Evolutionary conservation across 2,888 invertebrate species (phyloP).

Genomic region (Caenorhabditis imperialis): DNA sequence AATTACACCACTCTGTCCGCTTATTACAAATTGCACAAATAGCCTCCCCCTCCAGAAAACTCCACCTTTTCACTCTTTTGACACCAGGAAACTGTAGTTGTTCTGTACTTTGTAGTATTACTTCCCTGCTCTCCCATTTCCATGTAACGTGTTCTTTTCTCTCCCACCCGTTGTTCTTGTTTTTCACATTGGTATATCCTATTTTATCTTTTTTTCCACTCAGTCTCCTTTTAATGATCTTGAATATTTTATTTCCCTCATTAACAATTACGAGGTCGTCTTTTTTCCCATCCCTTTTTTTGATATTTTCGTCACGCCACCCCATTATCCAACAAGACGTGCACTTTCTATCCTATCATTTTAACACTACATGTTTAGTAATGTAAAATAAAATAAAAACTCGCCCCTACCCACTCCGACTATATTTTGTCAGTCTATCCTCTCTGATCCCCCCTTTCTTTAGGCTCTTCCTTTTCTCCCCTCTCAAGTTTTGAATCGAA

Average conservation of each 20-base stretch:
- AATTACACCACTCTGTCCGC: constrained; percentile 47
- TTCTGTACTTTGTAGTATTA: constrained; percentile 23
- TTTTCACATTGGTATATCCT: constrained; percentile 49
- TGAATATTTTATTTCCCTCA: constrained; percentile 43
- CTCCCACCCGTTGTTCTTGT: constrained; percentile 7
- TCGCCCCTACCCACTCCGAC: constrained; percentile 3
- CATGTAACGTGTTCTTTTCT: constrained; percentile 2
- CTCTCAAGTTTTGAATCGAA: constrained; percentile 26
- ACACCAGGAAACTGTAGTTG: constrained; percentile 2
- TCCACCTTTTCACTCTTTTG: neutral
- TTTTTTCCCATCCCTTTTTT: constrained; percentile 15
- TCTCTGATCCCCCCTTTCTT: neutral
- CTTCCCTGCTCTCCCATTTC: neutral
- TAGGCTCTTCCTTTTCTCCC: neutral
- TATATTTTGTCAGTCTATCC: neutral
- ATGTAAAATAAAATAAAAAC: constrained; percentile 47
- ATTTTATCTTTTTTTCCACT: constrained; percentile 41
- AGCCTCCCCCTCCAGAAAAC: neutral
- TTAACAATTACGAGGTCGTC: constrained; percentile 58
- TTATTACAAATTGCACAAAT: constrained; percentile 4
- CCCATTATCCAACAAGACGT: neutral
- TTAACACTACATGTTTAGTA: constrained; percentile 27
- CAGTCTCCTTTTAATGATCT: constrained; percentile 57
- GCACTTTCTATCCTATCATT: constrained; percentile 16
- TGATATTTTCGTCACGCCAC: neutral